Conservation (phyloP, 2,888 invertebrate genomes). For the Phragmatobia fuliginosa region DNA sequence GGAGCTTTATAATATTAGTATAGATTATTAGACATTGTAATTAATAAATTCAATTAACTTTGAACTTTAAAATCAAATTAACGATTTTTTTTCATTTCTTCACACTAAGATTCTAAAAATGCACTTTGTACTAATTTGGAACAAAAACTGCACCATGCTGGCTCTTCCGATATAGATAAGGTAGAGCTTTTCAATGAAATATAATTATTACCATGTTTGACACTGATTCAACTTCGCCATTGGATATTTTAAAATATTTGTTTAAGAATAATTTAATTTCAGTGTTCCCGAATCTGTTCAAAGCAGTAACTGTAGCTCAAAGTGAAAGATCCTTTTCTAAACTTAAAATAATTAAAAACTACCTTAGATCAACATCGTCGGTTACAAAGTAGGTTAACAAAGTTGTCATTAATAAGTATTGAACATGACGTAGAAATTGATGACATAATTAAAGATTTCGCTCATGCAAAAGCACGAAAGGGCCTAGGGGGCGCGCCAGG, state of each 20-base stretch:
- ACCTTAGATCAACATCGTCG: no score
- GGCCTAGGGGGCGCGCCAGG: no score
- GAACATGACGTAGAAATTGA: background rate
- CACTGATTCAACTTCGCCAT: conserved; percentile 18
- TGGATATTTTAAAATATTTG: conserved; percentile 20
- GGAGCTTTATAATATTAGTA: no score
- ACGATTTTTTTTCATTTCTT: background rate
- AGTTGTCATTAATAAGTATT: conserved; percentile 2
- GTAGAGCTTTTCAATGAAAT: background rate
- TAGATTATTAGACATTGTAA: background rate
- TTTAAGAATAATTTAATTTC: conserved; percentile 21
- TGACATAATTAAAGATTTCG: background rate
- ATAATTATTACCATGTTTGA: background rate
- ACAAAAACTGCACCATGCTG: no score
- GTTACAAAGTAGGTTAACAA: background rate
- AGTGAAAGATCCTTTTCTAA: conserved; percentile 4
- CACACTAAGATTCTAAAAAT: background rate
- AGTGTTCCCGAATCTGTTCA: conserved; percentile 11
- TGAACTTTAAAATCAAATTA: conserved; percentile 1
- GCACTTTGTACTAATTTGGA: background rate
- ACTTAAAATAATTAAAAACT: conserved; percentile 1
- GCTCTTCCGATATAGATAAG: background rate
- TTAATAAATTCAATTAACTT: background rate
- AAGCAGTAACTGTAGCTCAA: conserved; percentile 1
- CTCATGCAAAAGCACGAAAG: background rate